phyloP scores from a whole-genome alignment of 2,888 invertebrate genomes.

The Myopa testacea region DNA sequence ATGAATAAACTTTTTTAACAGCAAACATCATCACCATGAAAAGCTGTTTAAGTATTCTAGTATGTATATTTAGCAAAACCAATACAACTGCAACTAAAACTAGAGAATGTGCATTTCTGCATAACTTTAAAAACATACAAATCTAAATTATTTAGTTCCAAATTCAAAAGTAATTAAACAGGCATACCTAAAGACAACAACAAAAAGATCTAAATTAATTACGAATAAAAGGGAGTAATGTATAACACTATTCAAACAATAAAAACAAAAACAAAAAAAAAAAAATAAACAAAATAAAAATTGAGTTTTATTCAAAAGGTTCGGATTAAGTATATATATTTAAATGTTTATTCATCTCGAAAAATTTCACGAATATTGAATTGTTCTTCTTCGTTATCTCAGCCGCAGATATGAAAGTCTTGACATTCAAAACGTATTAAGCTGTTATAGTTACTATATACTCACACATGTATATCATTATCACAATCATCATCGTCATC shows the following conservation, averaged over 20 bases:
- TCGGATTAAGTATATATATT: constrained; percentile 1
- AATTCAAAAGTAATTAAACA: constrained; percentile 13
- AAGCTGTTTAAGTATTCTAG: neutral
- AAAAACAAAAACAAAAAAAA: constrained; percentile 15
- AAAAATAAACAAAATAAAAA: neutral
- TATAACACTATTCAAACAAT: constrained; percentile 25
- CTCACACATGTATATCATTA: no score
- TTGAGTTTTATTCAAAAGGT: neutral
- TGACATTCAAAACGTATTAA: no score
- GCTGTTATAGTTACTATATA: no score
- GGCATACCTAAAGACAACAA: constrained; percentile 4
- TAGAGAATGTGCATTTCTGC: neutral
- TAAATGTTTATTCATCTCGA: neutral
- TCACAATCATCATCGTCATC: no score
- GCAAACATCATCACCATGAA: constrained; percentile 29
- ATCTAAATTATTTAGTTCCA: constrained; percentile 11
- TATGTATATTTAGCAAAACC: constrained; percentile 23
- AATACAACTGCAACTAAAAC: neutral
- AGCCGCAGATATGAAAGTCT: no score
- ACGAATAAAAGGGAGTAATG: constrained; percentile 33
- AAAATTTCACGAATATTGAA: no score
- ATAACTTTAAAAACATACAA: constrained; percentile 21
- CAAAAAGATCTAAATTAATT: constrained; percentile 26
- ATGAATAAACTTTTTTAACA: constrained; percentile 38
- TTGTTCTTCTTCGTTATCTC: no score